These are phyloP conservation scores for Cinara cedri DNA, from an alignment of 2,888 invertebrate genomes.

Conservation along the genomic window DNA sequence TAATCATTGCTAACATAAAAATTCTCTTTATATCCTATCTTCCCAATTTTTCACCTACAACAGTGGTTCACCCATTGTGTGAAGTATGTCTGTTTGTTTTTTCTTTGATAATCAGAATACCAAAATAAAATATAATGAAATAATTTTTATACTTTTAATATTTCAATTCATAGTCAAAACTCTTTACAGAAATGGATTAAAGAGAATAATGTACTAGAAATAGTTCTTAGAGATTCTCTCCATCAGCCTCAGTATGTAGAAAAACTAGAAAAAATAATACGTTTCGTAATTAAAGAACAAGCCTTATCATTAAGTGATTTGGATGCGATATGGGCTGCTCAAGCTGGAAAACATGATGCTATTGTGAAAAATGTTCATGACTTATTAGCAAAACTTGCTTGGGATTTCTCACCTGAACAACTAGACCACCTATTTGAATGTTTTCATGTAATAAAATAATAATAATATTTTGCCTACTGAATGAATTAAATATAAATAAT, in stretches of 20 bases:
- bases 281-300: constrained; percentile 94
- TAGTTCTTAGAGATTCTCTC: constrained; percentile 91
- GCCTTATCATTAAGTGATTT: constrained; percentile 88
- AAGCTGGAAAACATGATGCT: constrained; percentile 96
- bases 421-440: constrained; percentile 96
- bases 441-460: constrained; percentile 73
- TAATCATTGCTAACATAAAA: too few species aligned
- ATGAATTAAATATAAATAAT: not conserved
- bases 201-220: constrained; percentile 92
- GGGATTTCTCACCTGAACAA: constrained; percentile 98
- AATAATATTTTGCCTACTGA: not conserved
- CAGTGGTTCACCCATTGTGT: too few species aligned
- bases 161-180: too few species aligned
- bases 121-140: too few species aligned
- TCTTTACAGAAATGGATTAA: constrained; percentile 84
- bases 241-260: constrained; percentile 99
- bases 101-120: too few species aligned
- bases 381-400: constrained; percentile 91
- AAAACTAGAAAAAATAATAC: constrained; percentile 93
- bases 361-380: constrained; percentile 98
- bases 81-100: too few species aligned
- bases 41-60: too few species aligned
- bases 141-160: too few species aligned
- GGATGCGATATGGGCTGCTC: constrained; percentile 96
- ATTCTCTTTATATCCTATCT: too few species aligned